A percentile compares a stretch with the other conserved stretches of the same genome.
Conservation (phyloP, 2,113 vertebrate genomes). For the Notarius lentiginosus region DNA sequence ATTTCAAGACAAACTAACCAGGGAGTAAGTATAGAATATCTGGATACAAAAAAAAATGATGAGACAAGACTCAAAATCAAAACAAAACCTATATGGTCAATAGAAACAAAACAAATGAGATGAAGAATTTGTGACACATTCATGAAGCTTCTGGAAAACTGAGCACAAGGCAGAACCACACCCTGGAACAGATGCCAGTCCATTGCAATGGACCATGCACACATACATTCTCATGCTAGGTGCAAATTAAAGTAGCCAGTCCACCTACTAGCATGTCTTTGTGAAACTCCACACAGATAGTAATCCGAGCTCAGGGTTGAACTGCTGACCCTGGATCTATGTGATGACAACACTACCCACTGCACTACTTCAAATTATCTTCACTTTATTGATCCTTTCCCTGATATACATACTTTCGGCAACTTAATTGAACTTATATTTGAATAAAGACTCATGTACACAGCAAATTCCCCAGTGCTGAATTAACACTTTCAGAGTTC, state of each 20-base stretch:
- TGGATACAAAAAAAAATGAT: neutral
- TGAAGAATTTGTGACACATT: neutral
- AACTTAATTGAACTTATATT: slow-evolving; percentile 40
- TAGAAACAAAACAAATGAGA: neutral
- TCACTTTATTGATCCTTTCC: slow-evolving; percentile 23
- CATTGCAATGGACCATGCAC: neutral
- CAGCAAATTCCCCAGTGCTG: no score
- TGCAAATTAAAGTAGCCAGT: neutral
- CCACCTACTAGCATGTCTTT: neutral
- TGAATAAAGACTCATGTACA: slow-evolving; percentile 26
- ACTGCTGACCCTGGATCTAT: no score
- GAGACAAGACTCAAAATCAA: neutral
- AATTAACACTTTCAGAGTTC: no score
- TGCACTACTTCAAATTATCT: neutral
- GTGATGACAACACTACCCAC: neutral
- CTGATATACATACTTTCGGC: slow-evolving; percentile 31
- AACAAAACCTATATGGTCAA: neutral
- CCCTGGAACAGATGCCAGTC: neutral
- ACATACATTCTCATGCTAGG: neutral
- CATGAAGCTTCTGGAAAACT: neutral
- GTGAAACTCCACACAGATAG: neutral
- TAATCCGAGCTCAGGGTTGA: neutral
- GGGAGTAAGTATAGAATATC: neutral
- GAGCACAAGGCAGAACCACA: neutral
- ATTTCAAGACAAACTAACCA: neutral